Percentiles rank a stretch among this genome's conserved stretches.
These are phyloP conservation scores for Brachyistius frenatus DNA, from an alignment of 2,113 vertebrate species.

Conservation along the genomic window DNA sequence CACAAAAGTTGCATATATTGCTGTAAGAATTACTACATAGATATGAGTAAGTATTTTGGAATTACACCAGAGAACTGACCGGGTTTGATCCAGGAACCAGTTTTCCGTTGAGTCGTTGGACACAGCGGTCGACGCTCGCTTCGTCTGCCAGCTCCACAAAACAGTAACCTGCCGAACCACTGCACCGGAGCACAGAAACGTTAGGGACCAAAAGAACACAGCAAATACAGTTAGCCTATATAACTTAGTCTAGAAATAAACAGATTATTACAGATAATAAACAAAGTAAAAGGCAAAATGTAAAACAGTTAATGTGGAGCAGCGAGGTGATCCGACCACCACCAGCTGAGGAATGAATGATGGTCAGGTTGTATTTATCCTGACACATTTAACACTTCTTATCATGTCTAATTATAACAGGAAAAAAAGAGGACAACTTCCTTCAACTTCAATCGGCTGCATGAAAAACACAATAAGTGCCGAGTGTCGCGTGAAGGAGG, in stretches of 20 bases:
- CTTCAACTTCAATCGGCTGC: too few species aligned
- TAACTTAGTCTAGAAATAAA: too few species aligned
- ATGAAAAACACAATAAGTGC: too few species aligned
- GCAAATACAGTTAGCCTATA: too few species aligned
- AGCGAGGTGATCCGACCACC: not conserved
- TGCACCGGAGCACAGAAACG: constrained; percentile 14
- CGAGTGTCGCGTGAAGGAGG: too few species aligned
- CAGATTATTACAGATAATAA: too few species aligned
- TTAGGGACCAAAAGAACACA: not conserved
- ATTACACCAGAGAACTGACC: constrained; percentile 72
- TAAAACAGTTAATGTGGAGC: too few species aligned
- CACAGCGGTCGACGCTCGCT: constrained; percentile 86
- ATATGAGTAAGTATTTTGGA: constrained; percentile 37
- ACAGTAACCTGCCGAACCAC: constrained; percentile 87
- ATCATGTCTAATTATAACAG: too few species aligned
- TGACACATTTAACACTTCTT: not conserved
- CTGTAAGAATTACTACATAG: constrained; percentile 13
- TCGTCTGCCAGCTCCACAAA: constrained; percentile 88
- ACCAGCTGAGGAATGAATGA: not conserved
- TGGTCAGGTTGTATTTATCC: not conserved
- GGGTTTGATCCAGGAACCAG: constrained; percentile 87
- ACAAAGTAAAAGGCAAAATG: too few species aligned
- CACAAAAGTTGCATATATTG: constrained; percentile 25
- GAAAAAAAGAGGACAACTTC: too few species aligned
- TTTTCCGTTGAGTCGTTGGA: constrained; percentile 87